Evolutionary conservation across 92 coral and sea anemone species (phyloP).

Genomic region (Epizoanthus ramosus): DNA sequence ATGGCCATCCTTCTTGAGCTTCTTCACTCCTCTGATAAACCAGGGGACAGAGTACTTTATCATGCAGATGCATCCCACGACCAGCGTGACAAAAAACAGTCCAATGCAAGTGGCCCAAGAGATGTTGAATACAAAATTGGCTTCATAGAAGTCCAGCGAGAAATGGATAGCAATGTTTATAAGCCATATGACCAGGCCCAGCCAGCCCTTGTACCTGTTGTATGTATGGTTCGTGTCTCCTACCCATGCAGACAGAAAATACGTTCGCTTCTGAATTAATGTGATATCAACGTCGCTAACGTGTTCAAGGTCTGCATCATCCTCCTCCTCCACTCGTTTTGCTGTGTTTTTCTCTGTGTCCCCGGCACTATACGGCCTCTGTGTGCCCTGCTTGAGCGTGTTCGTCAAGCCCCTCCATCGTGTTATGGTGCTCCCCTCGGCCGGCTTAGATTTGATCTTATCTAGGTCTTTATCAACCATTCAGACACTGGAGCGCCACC

Average conservation of each 20-base stretch:
- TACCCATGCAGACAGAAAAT: constrained; percentile 83
- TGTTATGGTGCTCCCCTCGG: background rate
- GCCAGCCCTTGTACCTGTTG: constrained; percentile 76
- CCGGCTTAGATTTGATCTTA: background rate
- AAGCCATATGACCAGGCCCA: constrained; percentile 81
- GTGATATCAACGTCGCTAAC: constrained; percentile 65
- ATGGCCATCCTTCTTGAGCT: constrained; percentile 81
- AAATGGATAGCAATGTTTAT: constrained; percentile 78
- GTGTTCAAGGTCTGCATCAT: background rate
- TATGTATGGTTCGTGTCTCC: constrained; percentile 77
- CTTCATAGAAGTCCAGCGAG: constrained; percentile 87
- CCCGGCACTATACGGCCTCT: background rate
- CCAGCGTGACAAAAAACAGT: constrained; percentile 69
- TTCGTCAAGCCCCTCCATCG: constrained; percentile 36
- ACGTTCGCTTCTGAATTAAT: constrained; percentile 69
- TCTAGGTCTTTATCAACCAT: constrained; percentile 30
- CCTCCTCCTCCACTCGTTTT: constrained; percentile 17
- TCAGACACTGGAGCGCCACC: background rate
- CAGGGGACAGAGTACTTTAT: constrained; percentile 89
- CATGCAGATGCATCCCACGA: constrained; percentile 79
- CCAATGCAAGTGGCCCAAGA: constrained; percentile 95
- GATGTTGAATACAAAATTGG: constrained; percentile 79
- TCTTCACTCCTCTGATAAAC: constrained; percentile 86
- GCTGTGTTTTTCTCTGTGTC: constrained; percentile 15
- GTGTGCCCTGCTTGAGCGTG: constrained; percentile 8